These are phyloP conservation scores for Callorhinus ursinus DNA, from an alignment of 2,113 vertebrate genomes.

Conservation along the genomic window DNA sequence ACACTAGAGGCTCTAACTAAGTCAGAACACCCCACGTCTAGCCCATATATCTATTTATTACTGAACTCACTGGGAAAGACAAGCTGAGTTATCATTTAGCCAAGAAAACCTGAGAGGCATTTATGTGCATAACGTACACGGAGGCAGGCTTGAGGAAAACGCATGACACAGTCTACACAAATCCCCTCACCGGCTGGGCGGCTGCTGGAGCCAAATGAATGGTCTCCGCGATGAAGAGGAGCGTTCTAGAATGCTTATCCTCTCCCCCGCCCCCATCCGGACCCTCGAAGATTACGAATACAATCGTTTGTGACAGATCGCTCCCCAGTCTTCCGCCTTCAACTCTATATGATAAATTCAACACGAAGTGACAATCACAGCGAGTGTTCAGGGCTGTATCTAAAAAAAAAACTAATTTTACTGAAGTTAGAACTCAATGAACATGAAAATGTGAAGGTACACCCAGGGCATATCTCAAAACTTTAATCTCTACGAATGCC, in stretches of 20 bases:
- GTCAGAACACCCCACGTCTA: constrained; percentile 89
- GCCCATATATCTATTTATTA: constrained; percentile 91
- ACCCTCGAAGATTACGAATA: constrained; percentile 73
- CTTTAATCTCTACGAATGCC: constrained; percentile 77
- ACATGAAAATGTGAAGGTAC: constrained; percentile 79
- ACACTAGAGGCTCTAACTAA: constrained; percentile 92
- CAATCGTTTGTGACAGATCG: constrained; percentile 81
- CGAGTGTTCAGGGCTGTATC: constrained; percentile 80
- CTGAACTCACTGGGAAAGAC: constrained; percentile 89
- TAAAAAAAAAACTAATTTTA: constrained; percentile 80
- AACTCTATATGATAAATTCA: constrained; percentile 81
- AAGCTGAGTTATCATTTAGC: constrained; percentile 93
- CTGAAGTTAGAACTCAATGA: constrained; percentile 82
- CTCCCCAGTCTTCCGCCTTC: constrained; percentile 78
- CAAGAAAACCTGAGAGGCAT: constrained; percentile 84
- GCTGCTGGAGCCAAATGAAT: constrained; percentile 47
- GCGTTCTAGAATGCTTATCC: constrained; percentile 63
- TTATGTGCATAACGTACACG: constrained; percentile 82
- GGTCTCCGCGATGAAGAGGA: background rate
- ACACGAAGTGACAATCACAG: constrained; percentile 83
- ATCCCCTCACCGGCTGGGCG: background rate
- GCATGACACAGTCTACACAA: constrained; percentile 51
- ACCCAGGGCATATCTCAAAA: constrained; percentile 77
- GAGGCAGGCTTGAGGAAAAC: constrained; percentile 65
- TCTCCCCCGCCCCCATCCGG: constrained; percentile 60